These are phyloP conservation scores for Pholis gunnellus DNA, from an alignment of 2,113 vertebrate species.

Conservation along the genomic window DNA sequence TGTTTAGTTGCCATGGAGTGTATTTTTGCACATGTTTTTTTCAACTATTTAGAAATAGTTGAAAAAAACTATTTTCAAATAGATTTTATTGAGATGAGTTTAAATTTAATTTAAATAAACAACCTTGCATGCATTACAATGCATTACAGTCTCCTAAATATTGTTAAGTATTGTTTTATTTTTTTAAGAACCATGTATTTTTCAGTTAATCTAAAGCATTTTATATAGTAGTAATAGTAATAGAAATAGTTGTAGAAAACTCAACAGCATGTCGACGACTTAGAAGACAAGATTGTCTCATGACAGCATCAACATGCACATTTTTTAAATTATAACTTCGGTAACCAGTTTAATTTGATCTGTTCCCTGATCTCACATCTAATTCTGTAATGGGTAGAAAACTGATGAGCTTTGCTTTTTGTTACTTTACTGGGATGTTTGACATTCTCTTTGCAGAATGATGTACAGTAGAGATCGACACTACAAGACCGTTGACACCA, in stretches of 20 bases:
- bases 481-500: background rate
- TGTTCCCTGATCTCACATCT: background rate
- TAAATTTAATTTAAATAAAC: background rate
- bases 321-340: background rate
- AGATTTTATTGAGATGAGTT: background rate
- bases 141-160: background rate
- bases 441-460: background rate
- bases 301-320: background rate
- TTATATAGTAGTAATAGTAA: background rate
- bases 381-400: background rate
- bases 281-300: background rate
- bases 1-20: background rate
- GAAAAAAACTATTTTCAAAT: background rate
- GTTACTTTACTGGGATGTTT: background rate
- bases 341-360: background rate
- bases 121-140: too few species aligned
- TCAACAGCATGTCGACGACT: background rate
- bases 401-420: background rate
- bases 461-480: background rate
- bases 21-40: background rate
- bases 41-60: background rate
- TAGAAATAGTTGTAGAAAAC: background rate
- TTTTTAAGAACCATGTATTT: background rate
- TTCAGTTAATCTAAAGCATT: background rate
- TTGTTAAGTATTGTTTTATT: background rate